Conservation (phyloP, 2,113 vertebrate species). For the Passer domesticus region DNA sequence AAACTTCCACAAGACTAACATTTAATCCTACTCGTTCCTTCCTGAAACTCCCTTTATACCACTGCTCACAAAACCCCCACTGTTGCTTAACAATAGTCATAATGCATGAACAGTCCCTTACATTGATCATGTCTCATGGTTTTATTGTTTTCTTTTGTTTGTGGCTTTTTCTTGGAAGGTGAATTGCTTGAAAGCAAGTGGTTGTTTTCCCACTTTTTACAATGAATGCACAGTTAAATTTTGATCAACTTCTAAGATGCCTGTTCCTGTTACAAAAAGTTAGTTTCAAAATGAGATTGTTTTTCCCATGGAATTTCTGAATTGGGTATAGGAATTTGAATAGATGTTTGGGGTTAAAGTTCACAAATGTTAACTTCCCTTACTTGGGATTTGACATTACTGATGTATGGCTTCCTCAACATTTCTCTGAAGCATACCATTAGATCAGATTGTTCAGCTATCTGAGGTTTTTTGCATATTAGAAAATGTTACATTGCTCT, state of each 20-base stretch:
- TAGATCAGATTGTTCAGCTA: not conserved
- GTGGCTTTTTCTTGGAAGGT: not conserved
- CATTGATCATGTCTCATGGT: not conserved
- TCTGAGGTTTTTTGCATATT: not conserved
- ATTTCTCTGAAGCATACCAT: not conserved
- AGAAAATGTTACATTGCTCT: not conserved
- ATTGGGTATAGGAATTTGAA: not conserved
- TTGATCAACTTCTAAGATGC: not conserved
- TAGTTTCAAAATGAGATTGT: not conserved
- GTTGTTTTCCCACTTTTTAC: not conserved
- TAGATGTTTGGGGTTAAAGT: not conserved
- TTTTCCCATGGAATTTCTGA: not conserved
- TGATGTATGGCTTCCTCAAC: not conserved
- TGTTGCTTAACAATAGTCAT: not conserved
- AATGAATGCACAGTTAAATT: not conserved
- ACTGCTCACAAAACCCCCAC: not conserved
- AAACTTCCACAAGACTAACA: not conserved
- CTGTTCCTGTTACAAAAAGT: not conserved
- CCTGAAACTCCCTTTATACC: not conserved
- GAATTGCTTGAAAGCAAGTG: not conserved
- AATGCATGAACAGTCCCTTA: not conserved
- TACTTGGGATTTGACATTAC: not conserved
- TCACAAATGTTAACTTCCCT: not conserved
- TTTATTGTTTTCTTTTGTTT: not conserved
- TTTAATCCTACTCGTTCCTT: not conserved